A percentile compares a stretch with the other conserved stretches of the same genome.
These are phyloP conservation scores for Mycteria americana DNA, from an alignment of 2,797 vertebrate genomes.

Conservation along the genomic window DNA sequence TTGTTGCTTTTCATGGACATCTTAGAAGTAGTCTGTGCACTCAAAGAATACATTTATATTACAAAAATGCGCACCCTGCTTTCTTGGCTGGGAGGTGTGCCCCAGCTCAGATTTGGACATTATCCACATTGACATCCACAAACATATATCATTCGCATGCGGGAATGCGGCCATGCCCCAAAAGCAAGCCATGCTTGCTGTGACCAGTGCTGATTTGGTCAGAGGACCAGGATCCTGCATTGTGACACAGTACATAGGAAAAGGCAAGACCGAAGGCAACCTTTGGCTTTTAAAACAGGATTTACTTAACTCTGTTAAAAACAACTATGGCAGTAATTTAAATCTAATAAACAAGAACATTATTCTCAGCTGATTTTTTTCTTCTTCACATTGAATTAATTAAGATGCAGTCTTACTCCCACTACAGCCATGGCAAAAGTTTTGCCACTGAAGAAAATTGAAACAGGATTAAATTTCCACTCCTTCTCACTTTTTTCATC, in stretches of 20 bases:
- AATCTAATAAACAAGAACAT: neutral
- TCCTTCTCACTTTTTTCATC: neutral
- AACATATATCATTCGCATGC: accelerated
- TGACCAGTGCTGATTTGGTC: neutral
- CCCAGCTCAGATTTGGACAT: neutral
- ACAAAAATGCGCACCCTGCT: neutral
- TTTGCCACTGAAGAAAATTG: neutral
- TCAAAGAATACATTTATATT: neutral
- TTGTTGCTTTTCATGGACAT: neutral
- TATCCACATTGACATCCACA: neutral
- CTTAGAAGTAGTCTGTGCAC: neutral
- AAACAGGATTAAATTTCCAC: neutral
- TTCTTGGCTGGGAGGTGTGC: neutral
- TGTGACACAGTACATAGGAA: neutral
- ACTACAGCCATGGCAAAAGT: neutral
- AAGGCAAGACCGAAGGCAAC: neutral
- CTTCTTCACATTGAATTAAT: neutral
- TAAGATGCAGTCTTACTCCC: neutral
- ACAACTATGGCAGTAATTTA: neutral
- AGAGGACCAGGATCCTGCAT: neutral
- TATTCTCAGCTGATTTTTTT: neutral
- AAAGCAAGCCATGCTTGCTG: neutral
- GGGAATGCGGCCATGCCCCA: neutral
- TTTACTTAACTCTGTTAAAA: neutral
- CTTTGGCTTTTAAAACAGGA: neutral